A percentile compares a stretch with the other conserved stretches of the same genome.
These are phyloP conservation scores for Tetragnatha versicolor DNA, from an alignment of 1,140 invertebrate species.

Conservation along the genomic window DNA sequence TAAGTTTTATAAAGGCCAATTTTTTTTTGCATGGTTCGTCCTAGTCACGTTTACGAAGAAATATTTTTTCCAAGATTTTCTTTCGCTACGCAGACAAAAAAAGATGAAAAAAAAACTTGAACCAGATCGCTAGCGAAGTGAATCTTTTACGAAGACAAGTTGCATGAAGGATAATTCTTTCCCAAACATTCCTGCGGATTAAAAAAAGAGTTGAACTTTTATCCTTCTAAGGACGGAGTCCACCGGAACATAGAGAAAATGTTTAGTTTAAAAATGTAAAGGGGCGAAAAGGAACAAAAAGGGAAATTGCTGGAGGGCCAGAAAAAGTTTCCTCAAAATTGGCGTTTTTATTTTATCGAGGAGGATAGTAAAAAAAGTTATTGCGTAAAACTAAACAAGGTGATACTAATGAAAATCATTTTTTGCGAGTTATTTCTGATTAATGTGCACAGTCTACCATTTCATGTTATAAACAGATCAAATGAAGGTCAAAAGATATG, in stretches of 20 bases:
- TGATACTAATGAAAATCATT: neutral
- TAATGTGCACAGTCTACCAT: neutral
- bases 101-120: neutral
- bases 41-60: no score
- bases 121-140: neutral
- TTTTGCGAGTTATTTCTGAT: constrained; percentile 5
- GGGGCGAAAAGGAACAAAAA: neutral
- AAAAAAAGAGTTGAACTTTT: neutral
- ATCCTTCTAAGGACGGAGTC: constrained; percentile 4
- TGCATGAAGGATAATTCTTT: constrained; percentile 26
- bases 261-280: constrained; percentile 33
- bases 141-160: constrained; percentile 35
- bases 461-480: constrained; percentile 17
- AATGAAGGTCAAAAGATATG: neutral
- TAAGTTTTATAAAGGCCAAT: no score
- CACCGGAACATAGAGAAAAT: neutral
- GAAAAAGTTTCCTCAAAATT: neutral
- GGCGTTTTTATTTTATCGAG: neutral
- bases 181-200: neutral
- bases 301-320: neutral
- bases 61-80: no score
- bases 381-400: neutral
- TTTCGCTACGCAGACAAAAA: no score
- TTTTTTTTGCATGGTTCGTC: no score
- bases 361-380: neutral